Percentiles rank a stretch among this genome's conserved stretches.
Conservation (phyloP, 2,797 vertebrate species). For the Paratrypauchen microcephalus region DNA sequence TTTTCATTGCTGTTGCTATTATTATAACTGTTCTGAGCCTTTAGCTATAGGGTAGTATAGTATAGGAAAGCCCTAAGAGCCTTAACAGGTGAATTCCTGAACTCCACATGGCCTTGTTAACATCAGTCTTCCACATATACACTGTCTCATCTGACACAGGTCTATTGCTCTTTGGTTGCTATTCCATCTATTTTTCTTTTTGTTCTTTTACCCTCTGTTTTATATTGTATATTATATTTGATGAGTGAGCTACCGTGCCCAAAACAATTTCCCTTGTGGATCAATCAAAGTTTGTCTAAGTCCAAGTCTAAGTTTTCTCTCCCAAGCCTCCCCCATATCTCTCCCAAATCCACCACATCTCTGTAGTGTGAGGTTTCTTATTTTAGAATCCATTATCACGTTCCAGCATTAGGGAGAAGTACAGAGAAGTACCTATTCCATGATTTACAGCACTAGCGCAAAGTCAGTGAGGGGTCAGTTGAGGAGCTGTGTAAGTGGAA, state of each 20-base stretch:
- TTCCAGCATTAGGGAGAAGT: conserved; percentile 28
- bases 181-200: too few relatives aligned
- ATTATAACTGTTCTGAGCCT: too few relatives aligned
- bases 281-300: too few relatives aligned
- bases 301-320: too few relatives aligned
- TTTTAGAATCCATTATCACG: conserved; percentile 69
- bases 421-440: conserved; percentile 22
- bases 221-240: too few relatives aligned
- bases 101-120: conserved; percentile 41
- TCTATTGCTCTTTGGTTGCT: too few relatives aligned
- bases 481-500: conserved; percentile 33
- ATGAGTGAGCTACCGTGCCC: too few relatives aligned
- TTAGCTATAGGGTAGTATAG: too few relatives aligned
- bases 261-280: too few relatives aligned
- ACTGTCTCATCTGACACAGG: too few relatives aligned
- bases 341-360: conserved; percentile 47
- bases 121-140: conserved; percentile 23
- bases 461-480: conserved; percentile 11
- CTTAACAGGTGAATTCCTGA: conserved; percentile 41
- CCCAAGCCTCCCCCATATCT: conserved; percentile 36
- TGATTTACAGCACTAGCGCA: not conserved
- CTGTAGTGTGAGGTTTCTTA: conserved; percentile 56
- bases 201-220: too few relatives aligned
- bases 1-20: not conserved
- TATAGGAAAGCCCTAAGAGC: conserved; percentile 33